phyloP scores from a whole-genome alignment of 2,113 vertebrate species.

The Bungarus multicinctus region DNA sequence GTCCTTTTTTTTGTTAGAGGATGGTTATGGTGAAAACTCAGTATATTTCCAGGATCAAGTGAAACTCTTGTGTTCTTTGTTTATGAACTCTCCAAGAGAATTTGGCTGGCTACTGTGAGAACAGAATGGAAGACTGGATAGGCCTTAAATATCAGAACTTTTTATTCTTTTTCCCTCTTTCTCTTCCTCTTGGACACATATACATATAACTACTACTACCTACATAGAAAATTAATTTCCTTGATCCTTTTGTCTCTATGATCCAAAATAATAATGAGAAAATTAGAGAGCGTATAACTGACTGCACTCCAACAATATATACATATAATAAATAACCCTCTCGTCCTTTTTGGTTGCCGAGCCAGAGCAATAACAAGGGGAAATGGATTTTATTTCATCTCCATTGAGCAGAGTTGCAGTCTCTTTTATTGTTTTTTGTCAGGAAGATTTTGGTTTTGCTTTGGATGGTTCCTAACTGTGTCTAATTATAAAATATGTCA shows the following conservation, averaged over 20 bases:
- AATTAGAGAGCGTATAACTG: not conserved
- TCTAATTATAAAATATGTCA: slow-evolving; percentile 39
- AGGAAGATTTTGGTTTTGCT: slow-evolving; percentile 47
- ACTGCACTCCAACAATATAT: not conserved
- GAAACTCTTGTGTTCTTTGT: not conserved
- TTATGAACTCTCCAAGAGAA: not conserved
- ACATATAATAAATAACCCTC: not conserved
- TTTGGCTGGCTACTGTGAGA: not conserved
- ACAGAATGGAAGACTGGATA: not conserved
- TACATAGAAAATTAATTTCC: not conserved
- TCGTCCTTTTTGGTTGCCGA: not conserved
- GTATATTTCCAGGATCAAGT: not conserved
- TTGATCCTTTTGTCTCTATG: not conserved
- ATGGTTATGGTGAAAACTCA: slow-evolving; percentile 33
- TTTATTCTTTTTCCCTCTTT: not conserved
- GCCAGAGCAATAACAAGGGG: slow-evolving; percentile 8
- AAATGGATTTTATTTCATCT: slow-evolving; percentile 38
- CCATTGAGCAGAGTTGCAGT: slow-evolving; percentile 37
- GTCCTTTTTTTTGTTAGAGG: not conserved
- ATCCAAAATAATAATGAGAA: slow-evolving; percentile 17
- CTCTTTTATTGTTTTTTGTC: slow-evolving; percentile 40
- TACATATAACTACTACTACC: not conserved
- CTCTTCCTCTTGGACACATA: not conserved
- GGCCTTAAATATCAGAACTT: not conserved
- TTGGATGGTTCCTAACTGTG: slow-evolving; percentile 39